Base-by-base conservation (phyloP, 2,113 vertebrate genomes). In the Dolichotis patagonum region DNA sequence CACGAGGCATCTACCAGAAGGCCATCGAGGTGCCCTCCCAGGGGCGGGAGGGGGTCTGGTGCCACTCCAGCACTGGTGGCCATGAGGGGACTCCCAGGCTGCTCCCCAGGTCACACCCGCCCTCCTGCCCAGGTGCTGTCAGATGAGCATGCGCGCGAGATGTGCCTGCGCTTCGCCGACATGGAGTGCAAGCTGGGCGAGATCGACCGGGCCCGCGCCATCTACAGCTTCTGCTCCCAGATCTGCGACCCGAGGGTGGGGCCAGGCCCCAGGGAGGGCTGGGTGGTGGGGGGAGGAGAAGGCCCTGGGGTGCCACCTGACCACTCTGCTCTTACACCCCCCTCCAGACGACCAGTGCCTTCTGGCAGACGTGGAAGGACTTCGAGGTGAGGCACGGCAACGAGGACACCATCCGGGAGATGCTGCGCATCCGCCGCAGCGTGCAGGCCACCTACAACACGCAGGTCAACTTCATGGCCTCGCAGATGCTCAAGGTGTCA, bases 401-500 rank as follows among this genome's bases (percentile, higher is more conserved):
- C 1, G 99, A 99, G 93, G 99, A 99, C 98, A 99, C 99, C 0
- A 99, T 99, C 90, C 98, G 99, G 60, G 99, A 99, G 98, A 99
- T 99, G 99, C 98, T 99, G 90, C 98, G 99, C 38, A 99, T 99
- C 90, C 99, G 99, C 91, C 99, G 99, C 46, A 99, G 99, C 1
- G 99, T 99, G 46, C 99, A 99, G 98, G 99, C 99, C 83, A 99
- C 99, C 0, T 99, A 99, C 98, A 99, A 99, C 98, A 99, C 99
- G 0, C 99, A 99, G 98, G 99, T 99, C 98, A 99, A 99, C 97
- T 99, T 99, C 98, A 99, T 99, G 99, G 99, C 99, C 85, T 99
- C 99, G 0, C 99, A 99, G 98, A 99, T 99, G 99, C 97, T 99
- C 87, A 99, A 99, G 96, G 99, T 99, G 96, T 99, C 99, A 3